These are phyloP conservation scores for Hipposideros larvatus DNA, from an alignment of 2,797 vertebrate genomes.

Conservation along the genomic window DNA sequence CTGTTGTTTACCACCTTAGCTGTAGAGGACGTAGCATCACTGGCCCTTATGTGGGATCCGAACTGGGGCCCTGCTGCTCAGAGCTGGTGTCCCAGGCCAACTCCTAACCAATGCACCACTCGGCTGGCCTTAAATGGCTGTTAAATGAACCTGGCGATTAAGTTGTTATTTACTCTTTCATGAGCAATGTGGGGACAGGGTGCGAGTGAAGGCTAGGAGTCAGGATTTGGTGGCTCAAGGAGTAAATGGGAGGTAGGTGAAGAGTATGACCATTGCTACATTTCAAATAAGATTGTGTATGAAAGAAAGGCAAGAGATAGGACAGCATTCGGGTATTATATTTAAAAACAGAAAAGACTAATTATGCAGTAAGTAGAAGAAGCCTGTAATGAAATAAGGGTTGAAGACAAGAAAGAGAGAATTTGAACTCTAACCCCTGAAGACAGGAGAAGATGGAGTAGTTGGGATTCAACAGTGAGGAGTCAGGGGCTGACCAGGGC, in stretches of 20 bases:
- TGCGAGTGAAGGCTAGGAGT: neutral
- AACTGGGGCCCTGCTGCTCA: too few relatives aligned
- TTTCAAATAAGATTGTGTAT: neutral
- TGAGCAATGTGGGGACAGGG: neutral
- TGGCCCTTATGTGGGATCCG: too few relatives aligned
- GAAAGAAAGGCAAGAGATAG: neutral
- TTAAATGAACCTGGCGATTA: neutral
- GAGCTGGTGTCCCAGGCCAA: too few relatives aligned
- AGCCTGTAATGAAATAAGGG: neutral
- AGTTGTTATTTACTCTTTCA: neutral
- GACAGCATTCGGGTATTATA: neutral
- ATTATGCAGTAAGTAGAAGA: neutral
- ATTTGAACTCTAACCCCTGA: neutral
- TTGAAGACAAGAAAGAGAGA: neutral
- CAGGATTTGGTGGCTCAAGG: too few relatives aligned
- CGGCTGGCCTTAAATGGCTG: neutral
- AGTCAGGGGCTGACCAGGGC: neutral
- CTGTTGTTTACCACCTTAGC: too few relatives aligned
- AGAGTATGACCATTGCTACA: neutral
- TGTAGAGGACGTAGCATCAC: too few relatives aligned
- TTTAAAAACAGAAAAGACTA: neutral
- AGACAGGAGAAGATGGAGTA: neutral
- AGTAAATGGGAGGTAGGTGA: neutral
- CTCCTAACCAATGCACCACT: too few relatives aligned
- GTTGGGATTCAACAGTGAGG: fast-evolving